Evolutionary conservation across 1,140 invertebrate genomes (phyloP), one percentile per base, ranked within the genome.

Genomic region (Nasonia vitripennis): DNA sequence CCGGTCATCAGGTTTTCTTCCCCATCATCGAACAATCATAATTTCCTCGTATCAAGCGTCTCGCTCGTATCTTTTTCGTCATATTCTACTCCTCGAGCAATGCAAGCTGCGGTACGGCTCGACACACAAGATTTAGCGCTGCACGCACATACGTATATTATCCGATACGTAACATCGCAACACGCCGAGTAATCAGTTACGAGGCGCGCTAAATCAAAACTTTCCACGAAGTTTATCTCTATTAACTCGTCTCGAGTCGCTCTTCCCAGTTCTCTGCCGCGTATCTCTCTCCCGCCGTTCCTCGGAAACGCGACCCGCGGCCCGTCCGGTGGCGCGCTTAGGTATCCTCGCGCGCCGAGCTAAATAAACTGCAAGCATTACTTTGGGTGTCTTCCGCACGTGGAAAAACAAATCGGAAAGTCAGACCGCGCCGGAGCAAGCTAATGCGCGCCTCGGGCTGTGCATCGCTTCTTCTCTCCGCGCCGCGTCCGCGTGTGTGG

Each of bases 1-100:
- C 68, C 20, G n/a, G 27, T 11, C 68, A 71, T 67, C 68, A 20
- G 62, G n/a, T 67, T 67, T 17, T 20, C n/a, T 67, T 45, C 62
- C 62, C 5, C 62, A 67, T 67, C 62, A 7, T 71, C 27, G 68
- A 71, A 71, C 68, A 71, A 71, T 71, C 68, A 71, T 34, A 23
- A 71, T 71, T 67, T 67, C 20, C 62, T 67, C 20, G 14, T 67
- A 67, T 45, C 62, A 67, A 17, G n/a, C 62, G 17, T 67, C 62
- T 67, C 62, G 62, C 62, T 27, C 1, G 55, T 11, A 7, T 67
- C 62, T 67, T 67, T 67, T 67, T 20, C 62, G 62, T 67, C 62
- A 67, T n/a, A 20, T 67, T n/a, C n/a, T 67, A 20, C 11, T n/a
- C n/a, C 62, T 67, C 17, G n/a, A 17, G 17, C 14, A 20, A 9